Evolutionary conservation across 2,888 invertebrate species (phyloP), one percentile per base, ranked within the genome.

Genomic region (Blera fallax): DNA sequence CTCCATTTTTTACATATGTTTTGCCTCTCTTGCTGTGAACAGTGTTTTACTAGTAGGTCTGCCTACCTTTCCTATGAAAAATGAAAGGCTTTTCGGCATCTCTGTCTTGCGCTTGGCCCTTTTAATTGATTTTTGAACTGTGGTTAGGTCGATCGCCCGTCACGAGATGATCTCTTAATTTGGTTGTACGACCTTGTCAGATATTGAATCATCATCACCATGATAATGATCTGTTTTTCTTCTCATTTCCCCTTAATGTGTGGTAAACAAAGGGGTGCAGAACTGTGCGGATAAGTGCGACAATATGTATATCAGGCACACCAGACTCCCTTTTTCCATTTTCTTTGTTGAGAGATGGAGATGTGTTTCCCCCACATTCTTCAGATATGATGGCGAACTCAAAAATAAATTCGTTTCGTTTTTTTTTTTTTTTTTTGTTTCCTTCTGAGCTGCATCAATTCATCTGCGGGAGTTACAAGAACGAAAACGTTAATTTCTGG

Each of bases 331-430:
- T 4, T 50, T 27, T 34, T 52, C 62, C 14, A 62, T 62, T 27
- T 11, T 8, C 40, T 48, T 11, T 21, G 11, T 52, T 10, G 14
- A 37, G 16, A n/a, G 37, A 43, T 43, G n/a, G 18, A 24, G 6
- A 32, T 10, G 18, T 48, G 10, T 21, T 16, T 52, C 11, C 32
- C 54, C n/a, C 18, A 21, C n/a, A 37, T 58, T 45, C 56, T 29
- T 14, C 24, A 10, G n/a, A 43, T 43, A 43, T 29, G 11, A n/a
- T 18, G 16, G 37, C 60, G 34, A 14, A 43, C 37, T 54, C 65
- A 18, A 56, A 74, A 74, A 69, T 45, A 73, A 65, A 52, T 77
- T 69, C 43, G n/a, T n/a, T n/a, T n/a, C 54, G 70, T 43, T 76
- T 50, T 40, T 11, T 56, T 11, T 43, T 10, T 62, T 18, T 64